Base-by-base conservation (phyloP, 2,113 vertebrate species). In the Megaptera novaeangliae region DNA sequence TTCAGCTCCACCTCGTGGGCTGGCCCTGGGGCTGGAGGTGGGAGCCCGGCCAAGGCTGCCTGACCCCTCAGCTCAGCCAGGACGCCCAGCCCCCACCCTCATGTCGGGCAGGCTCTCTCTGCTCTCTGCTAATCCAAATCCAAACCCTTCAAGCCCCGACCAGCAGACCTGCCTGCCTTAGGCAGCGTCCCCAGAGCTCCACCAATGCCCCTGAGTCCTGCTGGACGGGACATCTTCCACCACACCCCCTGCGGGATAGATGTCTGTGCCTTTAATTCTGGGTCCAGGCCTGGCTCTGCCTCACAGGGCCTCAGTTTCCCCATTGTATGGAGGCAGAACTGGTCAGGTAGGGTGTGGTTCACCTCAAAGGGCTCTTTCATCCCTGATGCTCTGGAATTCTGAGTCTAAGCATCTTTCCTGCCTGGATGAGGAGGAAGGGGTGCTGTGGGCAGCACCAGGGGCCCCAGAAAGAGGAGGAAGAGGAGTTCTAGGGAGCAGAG, bases 1-100 rank as follows among this genome's bases (percentile, higher is more conserved):
- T 96, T 95, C 95, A 95, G 84, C 96, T 92, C 97, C 97, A 97
- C 97, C 97, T 98, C 96, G 57, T 31, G 81, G 44, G 72, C 95
- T 97, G 4, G 71, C 96, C 94, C 93, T 88, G 92, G 59, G 96
- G 83, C 95, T 97, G 88, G 92, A 96, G 95, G 94, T 77, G 96
- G 97, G 98, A 95, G 80, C 36, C 18, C 0, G 12, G 97, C 98
- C 98, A 98, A 98, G 91, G 94, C 88, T 55, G 89, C 94, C 72
- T 97, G 98, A 97, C 97, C 97, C 89, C 90, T 91, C 83, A 0
- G 59, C 63, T 89, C 85, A 66, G 95, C 86, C 27, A 6, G 82
- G 88, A 87, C 74, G 4, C 71, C 63, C 88, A 59, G 6, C 93
- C 95, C 97, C 92, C 86, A 85, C 92, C 74, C 83, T 44, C 4